These are phyloP conservation scores for Lordiphosa clarofinis DNA, from an alignment of 1,140 invertebrate species.

Conservation along the genomic window DNA sequence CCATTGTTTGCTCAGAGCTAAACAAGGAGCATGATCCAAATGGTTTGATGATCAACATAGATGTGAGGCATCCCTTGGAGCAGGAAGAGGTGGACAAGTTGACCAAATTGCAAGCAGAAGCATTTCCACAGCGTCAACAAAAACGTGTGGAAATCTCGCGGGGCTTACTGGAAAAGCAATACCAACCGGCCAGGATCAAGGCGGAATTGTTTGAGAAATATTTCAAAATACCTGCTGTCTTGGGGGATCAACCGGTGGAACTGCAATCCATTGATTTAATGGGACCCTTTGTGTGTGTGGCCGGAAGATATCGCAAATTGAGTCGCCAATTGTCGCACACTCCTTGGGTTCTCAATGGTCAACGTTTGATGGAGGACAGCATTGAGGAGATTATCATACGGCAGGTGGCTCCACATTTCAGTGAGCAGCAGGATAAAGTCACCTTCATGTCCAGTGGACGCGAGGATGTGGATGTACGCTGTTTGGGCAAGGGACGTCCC, in stretches of 20 bases:
- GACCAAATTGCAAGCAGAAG: slow-evolving; percentile 35
- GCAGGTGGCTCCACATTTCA: slow-evolving; percentile 81
- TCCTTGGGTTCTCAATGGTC: slow-evolving; percentile 94
- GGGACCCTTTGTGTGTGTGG: slow-evolving; percentile 83
- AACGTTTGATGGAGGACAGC: slow-evolving; percentile 89
- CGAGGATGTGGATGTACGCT: slow-evolving; percentile 95
- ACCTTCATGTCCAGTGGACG: slow-evolving; percentile 94
- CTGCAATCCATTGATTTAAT: slow-evolving; percentile 80
- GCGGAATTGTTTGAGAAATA: slow-evolving; percentile 80
- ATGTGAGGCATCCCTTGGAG: slow-evolving; percentile 56
- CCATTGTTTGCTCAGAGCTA: slow-evolving; percentile 55
- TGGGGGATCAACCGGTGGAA: slow-evolving; percentile 68
- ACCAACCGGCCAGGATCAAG: slow-evolving; percentile 75
- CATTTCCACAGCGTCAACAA: slow-evolving; percentile 46
- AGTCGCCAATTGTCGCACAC: slow-evolving; percentile 94
- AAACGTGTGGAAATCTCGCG: slow-evolving; percentile 80
- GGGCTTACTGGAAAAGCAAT: slow-evolving; percentile 81
- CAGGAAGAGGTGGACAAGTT: slow-evolving; percentile 49
- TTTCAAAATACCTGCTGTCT: slow-evolving; percentile 79
- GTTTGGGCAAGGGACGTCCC: slow-evolving; percentile 91
- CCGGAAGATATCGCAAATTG: slow-evolving; percentile 92
- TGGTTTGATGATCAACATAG: slow-evolving; percentile 70
- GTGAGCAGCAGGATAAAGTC: slow-evolving; percentile 58
- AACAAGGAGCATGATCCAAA: slow-evolving; percentile 62
- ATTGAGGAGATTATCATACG: slow-evolving; percentile 94